These are phyloP conservation scores for Oscheius myriophilus DNA, from an alignment of 2,888 invertebrate species.

Conservation along the genomic window DNA sequence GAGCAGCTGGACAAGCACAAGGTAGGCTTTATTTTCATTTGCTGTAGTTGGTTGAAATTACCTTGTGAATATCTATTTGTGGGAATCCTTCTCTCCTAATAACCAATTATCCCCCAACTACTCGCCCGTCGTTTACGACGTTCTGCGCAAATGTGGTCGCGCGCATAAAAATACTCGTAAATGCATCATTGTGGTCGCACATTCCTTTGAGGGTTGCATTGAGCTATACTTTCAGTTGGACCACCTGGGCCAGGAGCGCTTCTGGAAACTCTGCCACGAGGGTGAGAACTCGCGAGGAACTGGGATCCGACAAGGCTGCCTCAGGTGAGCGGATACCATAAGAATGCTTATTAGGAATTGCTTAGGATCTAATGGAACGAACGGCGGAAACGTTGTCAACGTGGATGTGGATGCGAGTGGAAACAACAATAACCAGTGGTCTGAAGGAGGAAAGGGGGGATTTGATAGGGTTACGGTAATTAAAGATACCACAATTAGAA, in stretches of 20 bases:
- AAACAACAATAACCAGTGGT: conserved; percentile 34
- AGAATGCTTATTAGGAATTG: neutral
- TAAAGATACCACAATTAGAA: neutral
- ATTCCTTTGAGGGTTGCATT: neutral
- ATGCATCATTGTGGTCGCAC: conserved; percentile 3
- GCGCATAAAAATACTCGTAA: neutral
- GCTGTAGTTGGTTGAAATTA: too few species aligned
- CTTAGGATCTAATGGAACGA: neutral
- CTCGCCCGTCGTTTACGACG: too few species aligned
- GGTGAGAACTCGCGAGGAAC: too few species aligned
- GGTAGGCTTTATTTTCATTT: conserved; percentile 14
- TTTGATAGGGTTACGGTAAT: conserved; percentile 28
- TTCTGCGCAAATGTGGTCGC: too few species aligned
- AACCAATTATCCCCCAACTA: too few species aligned
- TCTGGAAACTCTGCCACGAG: conserved; percentile 28
- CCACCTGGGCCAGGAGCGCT: conserved; percentile 44
- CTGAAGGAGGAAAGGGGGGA: conserved; percentile 12
- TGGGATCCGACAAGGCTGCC: conserved; percentile 13
- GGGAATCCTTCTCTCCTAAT: too few species aligned
- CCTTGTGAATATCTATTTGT: too few species aligned
- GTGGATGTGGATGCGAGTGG: conserved; percentile 26
- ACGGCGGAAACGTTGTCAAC: conserved; percentile 23
- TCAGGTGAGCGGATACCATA: conserved; percentile 7
- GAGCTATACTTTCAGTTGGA: conserved; percentile 35
- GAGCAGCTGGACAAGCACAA: conserved; percentile 45